Evolutionary conservation across 2,888 invertebrate species (phyloP), one percentile per base, ranked within the genome.

Genomic region (Frankliniella fusca): DNA sequence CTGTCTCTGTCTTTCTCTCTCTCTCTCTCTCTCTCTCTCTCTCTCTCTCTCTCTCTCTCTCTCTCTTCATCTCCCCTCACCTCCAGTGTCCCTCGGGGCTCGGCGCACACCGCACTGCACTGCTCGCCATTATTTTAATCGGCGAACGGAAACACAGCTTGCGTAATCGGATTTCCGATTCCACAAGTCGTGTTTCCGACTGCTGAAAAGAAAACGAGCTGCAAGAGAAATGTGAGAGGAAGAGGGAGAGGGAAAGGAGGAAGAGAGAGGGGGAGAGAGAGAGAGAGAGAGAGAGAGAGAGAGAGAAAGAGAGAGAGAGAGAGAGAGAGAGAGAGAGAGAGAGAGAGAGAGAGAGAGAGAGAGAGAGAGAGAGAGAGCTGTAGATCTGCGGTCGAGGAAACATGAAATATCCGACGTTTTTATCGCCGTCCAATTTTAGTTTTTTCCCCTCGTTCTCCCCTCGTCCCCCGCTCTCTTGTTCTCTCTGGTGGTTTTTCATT

Each of bases 301-400:
- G 70, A 76, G 70, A 27, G 70, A 70, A 23, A 70, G 70, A 70
- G 70, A 70, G 70, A 70, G 70, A n/a, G 70, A n/a, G 70, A n/a
- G 70, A 23, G 70, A 12, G 70, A 12, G 70, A 23, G 70, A 12
- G 27, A 12, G 9, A 11, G 12, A 76, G 23, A 12, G 54, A 54
- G 12, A 54, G 0, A 1, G 54, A 38, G 3, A 5, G 38, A 38
- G 18, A 61, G 18, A 61, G n/a, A 61, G 61, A 61, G 61, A 61
- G 7, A 15, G 54, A 23, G 70, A 54, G 12, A 11, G 23, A 12
- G 27, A 11, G 23, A 11, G 70, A 76, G 27, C 10, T 3, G n/a
- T 18, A n/a, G n/a, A 23, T 23, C 23, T n/a, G 11, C 70, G 70
- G 27, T 9, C 3, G 70, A 11, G 27, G 23, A 27, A 23, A 76